Percentiles rank a stretch among this genome's conserved stretches.
phyloP scores from a whole-genome alignment of 2,888 invertebrate species.

The Iphiclides podalirius region DNA sequence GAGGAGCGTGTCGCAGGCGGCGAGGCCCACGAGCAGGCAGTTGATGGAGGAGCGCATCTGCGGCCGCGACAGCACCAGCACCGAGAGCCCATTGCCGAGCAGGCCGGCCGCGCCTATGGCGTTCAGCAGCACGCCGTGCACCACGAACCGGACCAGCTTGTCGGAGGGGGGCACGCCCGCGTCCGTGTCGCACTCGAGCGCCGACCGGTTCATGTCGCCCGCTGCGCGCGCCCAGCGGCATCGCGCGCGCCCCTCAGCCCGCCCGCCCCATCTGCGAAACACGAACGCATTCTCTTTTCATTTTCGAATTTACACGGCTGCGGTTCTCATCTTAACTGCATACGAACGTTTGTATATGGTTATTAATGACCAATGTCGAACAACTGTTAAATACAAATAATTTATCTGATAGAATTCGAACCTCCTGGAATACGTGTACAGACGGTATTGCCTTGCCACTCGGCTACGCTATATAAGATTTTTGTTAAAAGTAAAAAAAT shows the following conservation, averaged over 20 bases:
- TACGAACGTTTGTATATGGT: no score
- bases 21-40: conserved; percentile 94
- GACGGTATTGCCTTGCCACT: no score
- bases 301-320: no score
- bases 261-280: conserved; percentile 27
- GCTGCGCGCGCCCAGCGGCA: conserved; percentile 31
- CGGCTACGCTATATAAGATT: no score
- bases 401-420: no score
- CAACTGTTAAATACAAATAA: no score
- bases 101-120: conserved; percentile 90
- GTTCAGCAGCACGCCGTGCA: conserved; percentile 90
- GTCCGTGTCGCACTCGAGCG: conserved; percentile 59
- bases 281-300: not conserved
- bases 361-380: no score
- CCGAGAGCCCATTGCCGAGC: conserved; percentile 93
- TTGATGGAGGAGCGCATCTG: conserved; percentile 98
- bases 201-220: conserved; percentile 43
- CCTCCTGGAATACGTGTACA: no score
- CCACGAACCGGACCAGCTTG: conserved; percentile 87
- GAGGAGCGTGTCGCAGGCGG: conserved; percentile 94
- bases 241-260: conserved; percentile 31
- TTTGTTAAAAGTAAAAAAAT: no score
- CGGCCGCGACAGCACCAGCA: conserved; percentile 93
- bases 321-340: no score
- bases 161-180: conserved; percentile 62